Base-by-base conservation (phyloP, 2,888 invertebrate species). In the Heliconius ethilla region DNA sequence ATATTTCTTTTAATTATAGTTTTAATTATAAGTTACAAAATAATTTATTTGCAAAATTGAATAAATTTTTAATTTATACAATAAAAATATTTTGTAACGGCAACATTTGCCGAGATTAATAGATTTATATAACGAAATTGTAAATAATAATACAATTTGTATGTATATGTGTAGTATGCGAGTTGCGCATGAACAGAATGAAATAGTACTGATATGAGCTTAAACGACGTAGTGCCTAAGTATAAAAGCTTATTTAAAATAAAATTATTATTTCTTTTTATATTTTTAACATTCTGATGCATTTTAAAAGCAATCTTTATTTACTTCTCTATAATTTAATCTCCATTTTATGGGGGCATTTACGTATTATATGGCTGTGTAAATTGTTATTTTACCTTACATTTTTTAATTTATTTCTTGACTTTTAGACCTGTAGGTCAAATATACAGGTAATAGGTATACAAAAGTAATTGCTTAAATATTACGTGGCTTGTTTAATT, bases 171-270 rank as follows among this genome's bases (percentile, higher is more conserved):
- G 90, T 92, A 92, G 92, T 87, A 88, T 88, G 91, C 90, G 89
- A 91, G 89, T 90, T 89, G 89, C 90, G 90, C 91, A 93, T 92
- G 90, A 86, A 91, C 91, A 92, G 89, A 87, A 92, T 89, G 91
- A 89, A 91, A 92, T 95, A 95, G 95, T 95, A 95, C 95, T 95
- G 95, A 95, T 95, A 95, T 95, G 95, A 95, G 95, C 95, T 95
- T 95, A 95, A 91, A 93, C 89, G 93, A 95, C 90, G 95, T 95
- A 95, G 95, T 95, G 95, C 95, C 95, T 95, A 95, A 95, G 94
- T 94, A 91, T 92, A 92, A 91, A 92, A 92, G 94, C 94, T 94
- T 93, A 87, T 90, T 79, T 81, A 76, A 70, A 75, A 73, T 79
- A 75, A 81, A 88, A 87, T 88, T 87, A 88, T 81, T 85, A 86